Base-by-base conservation (phyloP, 2,888 invertebrate species). In the Pinctada fucata region DNA sequence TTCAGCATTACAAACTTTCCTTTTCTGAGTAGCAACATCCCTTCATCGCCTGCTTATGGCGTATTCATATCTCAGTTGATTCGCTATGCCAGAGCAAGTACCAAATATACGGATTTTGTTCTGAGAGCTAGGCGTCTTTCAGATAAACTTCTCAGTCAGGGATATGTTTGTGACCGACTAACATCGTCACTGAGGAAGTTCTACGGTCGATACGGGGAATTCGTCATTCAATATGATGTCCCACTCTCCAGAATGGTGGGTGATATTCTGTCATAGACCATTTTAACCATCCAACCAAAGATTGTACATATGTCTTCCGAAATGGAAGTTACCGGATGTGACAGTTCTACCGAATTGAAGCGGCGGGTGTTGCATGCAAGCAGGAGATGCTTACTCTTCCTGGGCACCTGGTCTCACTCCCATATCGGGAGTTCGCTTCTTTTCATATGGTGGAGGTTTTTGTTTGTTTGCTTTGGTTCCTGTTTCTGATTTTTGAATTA, bases 111-210 rank as follows among this genome's bases (percentile, higher is more conserved):
- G 5, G 58, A 52, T 8, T 52, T 10, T 52, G 58, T 52, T 52
- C 6, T 52, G 10, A 52, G 58, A 52, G 58, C 6, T 8, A 8
- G 10, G 10, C 6, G 58, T 5, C 58, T 52, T 8, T 52, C 5
- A 52, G 58, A 52, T 52, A 52, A 52, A 52, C 58, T 52, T 52
- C 58, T 52, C 58, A 52, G 58, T 52, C 58, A 52, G 58, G 58
- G 58, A 52, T 8, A 52, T 52, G 6, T 52, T 8, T 8, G 10
- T 52, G 58, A 10, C 10, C 5, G 6, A 52, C 58, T 8, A 8
- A 52, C 58, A 52, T 8, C 58, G 6, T 52, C 58, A 52, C 58
- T 52, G 58, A 52, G 58, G 58, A 52, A 52, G 58, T 52, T 8
- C 58, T 52, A 52, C 10, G 58, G 58, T 52, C 58, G 58, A 52